Evolutionary conservation across 2,113 vertebrate species (phyloP).

Genomic region (Myotis brandtii): DNA sequence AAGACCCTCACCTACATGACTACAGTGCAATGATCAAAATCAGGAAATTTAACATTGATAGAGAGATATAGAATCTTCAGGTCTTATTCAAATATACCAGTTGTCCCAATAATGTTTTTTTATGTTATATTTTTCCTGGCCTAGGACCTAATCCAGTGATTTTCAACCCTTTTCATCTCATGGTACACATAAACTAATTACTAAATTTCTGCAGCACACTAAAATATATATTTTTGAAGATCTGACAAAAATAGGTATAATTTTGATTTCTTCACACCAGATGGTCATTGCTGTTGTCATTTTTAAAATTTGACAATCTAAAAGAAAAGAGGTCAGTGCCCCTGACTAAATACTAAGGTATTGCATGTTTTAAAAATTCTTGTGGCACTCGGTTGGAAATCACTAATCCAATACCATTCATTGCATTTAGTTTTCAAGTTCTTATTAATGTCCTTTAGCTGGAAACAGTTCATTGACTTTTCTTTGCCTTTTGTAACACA

Average conservation of each 20-base stretch:
- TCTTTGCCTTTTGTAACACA: neutral
- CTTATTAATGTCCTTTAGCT: neutral
- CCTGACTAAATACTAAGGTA: neutral
- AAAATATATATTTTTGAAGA: neutral
- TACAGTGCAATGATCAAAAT: neutral
- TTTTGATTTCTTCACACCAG: neutral
- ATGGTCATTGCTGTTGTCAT: neutral
- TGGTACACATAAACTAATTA: neutral
- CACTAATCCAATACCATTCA: neutral
- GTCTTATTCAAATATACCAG: neutral
- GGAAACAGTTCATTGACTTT: slow-evolving; percentile 22
- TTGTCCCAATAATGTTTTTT: neutral
- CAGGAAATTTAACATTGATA: neutral
- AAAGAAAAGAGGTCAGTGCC: neutral
- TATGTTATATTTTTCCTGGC: neutral
- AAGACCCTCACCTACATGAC: neutral
- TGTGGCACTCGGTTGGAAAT: neutral
- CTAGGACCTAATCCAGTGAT: slow-evolving; percentile 5
- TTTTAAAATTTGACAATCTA: neutral
- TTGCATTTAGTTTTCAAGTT: slow-evolving; percentile 31
- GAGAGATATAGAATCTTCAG: neutral
- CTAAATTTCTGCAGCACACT: neutral
- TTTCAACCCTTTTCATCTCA: neutral
- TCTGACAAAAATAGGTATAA: neutral
- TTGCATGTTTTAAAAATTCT: neutral